Conservation (phyloP, 1,140 invertebrate genomes). For the Drosophila sechellia region DNA sequence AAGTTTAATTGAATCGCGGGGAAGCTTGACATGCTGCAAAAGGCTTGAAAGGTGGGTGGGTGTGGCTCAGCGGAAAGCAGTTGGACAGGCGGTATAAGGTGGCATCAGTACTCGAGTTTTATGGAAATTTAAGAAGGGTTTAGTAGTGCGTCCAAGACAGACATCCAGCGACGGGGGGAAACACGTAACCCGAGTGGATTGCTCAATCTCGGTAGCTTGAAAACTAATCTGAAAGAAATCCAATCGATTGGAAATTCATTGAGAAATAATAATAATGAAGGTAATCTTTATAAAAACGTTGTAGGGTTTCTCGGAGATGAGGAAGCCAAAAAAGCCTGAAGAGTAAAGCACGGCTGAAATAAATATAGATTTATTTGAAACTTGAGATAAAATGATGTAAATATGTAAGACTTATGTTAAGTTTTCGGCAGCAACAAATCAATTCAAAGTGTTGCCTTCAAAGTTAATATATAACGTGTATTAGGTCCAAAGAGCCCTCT, state of each 20-base stretch:
- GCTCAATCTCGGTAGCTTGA: constrained; percentile 52
- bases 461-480: constrained; percentile 3
- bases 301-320: background rate
- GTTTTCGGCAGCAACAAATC: background rate
- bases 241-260: constrained; percentile 52
- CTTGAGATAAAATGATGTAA: too few species aligned
- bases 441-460: background rate
- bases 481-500: constrained; percentile 2
- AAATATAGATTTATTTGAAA: background rate
- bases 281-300: constrained; percentile 27
- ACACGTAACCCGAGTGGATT: constrained; percentile 46
- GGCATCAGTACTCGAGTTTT: constrained; percentile 60
- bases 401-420: background rate
- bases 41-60: too few species aligned
- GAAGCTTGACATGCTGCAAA: background rate
- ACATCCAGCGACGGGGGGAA: background rate
- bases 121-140: constrained; percentile 62
- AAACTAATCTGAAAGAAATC: constrained; percentile 44
- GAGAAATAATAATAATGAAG: constrained; percentile 47
- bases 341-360: background rate
- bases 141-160: constrained; percentile 11
- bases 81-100: constrained; percentile 50
- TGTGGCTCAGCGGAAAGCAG: background rate
- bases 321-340: constrained; percentile 10
- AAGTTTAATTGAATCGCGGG: constrained; percentile 68